phyloP scores from a whole-genome alignment of 2,113 vertebrate species.

The Sisor rabdophorus region DNA sequence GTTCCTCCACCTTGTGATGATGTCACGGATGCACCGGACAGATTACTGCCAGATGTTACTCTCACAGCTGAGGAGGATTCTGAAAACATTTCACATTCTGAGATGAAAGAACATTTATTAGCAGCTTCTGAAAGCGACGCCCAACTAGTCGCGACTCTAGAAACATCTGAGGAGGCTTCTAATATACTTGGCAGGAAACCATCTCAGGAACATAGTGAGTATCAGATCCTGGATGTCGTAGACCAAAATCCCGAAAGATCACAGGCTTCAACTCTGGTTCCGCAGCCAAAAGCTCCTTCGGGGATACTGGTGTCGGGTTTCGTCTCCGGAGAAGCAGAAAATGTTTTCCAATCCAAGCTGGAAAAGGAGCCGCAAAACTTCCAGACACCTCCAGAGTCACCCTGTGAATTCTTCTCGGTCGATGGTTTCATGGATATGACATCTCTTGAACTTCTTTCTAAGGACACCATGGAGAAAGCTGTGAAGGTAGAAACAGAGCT shows the following conservation, averaged over 20 bases:
- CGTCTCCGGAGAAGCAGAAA: neutral
- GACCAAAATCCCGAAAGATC: neutral
- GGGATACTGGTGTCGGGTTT: neutral
- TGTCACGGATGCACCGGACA: neutral
- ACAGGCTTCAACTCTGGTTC: neutral
- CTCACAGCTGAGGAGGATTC: neutral
- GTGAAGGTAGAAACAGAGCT: neutral
- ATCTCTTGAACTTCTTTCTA: neutral
- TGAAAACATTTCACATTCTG: neutral
- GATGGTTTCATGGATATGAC: neutral
- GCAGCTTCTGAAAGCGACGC: neutral
- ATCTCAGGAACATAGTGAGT: neutral
- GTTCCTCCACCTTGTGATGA: neutral
- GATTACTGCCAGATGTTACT: neutral
- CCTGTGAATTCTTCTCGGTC: conserved; percentile 7
- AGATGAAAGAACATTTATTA: neutral
- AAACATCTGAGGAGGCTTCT: neutral
- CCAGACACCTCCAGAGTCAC: conserved; percentile 8
- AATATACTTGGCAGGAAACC: neutral
- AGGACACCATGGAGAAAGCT: neutral
- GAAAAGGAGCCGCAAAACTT: neutral
- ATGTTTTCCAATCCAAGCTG: neutral
- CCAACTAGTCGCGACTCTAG: neutral
- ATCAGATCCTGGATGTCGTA: neutral
- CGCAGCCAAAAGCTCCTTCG: neutral